Evolutionary conservation across 1,140 invertebrate genomes (phyloP), one percentile per base, ranked within the genome.

Genomic region (Glossosoma conforme): DNA sequence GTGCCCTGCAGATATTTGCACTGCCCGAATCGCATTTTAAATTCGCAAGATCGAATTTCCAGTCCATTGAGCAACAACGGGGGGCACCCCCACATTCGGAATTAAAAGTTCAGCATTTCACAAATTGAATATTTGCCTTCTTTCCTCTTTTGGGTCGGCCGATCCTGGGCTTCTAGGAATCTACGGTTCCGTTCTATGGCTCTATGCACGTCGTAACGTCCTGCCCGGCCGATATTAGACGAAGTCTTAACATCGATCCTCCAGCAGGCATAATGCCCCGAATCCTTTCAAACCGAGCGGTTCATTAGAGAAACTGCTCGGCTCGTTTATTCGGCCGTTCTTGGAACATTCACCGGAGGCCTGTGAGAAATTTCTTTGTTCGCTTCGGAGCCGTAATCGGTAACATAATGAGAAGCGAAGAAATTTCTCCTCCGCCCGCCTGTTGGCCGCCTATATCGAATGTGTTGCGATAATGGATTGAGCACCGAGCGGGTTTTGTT

Each of bases 91-190:
- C n/a, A n/a, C n/a, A n/a, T 38, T 38, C 19, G 2, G 11, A 38
- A 38, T 38, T 18, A 38, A 38, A 38, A 38, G 36, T 38, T 38
- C 36, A 38, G 36, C 36, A 17, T 38, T 38, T 38, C 19, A 15
- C 19, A 38, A 38, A 38, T 38, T 38, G 24, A 28, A 28, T 28
- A n/a, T n/a, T n/a, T n/a, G n/a, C n/a, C n/a, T n/a, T n/a, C n/a
- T n/a, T n/a, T n/a, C n/a, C n/a, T n/a, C n/a, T n/a, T n/a, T n/a
- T n/a, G n/a, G n/a, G n/a, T n/a, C n/a, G n/a, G n/a, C n/a, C n/a
- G n/a, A n/a, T n/a, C n/a, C n/a, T n/a, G n/a, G n/a, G n/a, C n/a
- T n/a, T n/a, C n/a, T n/a, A n/a, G n/a, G n/a, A n/a, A n/a, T n/a
- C n/a, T n/a, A n/a, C n/a, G n/a, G n/a, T n/a, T n/a, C n/a, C n/a